phyloP scores from a whole-genome alignment of 1,140 invertebrate genomes.

The Heliconius hewitsoni region DNA sequence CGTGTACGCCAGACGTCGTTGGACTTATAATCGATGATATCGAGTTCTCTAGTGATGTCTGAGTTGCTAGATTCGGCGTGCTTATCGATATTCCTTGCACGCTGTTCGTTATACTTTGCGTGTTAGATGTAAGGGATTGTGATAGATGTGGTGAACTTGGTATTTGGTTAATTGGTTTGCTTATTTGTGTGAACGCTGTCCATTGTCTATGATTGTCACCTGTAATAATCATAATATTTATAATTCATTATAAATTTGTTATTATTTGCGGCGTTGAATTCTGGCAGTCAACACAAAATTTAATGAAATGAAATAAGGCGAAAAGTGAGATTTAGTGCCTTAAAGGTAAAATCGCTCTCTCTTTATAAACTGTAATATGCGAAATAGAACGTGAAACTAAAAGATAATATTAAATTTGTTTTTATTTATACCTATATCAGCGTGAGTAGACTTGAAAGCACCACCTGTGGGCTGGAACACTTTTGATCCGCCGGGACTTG shows the following conservation, averaged over 20 bases:
- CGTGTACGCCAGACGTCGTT: slow-evolving; percentile 58
- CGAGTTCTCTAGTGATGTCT: slow-evolving; percentile 63
- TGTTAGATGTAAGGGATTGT: slow-evolving; percentile 44
- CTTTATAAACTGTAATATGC: too few relatives aligned
- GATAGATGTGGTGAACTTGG: slow-evolving; percentile 58
- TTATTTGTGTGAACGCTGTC: slow-evolving; percentile 62
- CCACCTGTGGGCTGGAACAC: slow-evolving; percentile 93
- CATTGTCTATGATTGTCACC: slow-evolving; percentile 69
- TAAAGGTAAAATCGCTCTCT: too few relatives aligned
- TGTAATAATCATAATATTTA: slow-evolving; percentile 33
- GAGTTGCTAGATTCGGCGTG: slow-evolving; percentile 59
- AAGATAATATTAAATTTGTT: too few relatives aligned
- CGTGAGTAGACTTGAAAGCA: slow-evolving; percentile 93
- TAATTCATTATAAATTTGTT: neutral
- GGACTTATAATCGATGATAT: slow-evolving; percentile 74
- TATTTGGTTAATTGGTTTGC: slow-evolving; percentile 55
- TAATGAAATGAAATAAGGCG: too few relatives aligned
- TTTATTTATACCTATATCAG: slow-evolving; percentile 56
- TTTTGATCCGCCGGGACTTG: slow-evolving; percentile 88
- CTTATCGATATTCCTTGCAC: slow-evolving; percentile 69
- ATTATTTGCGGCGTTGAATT: too few relatives aligned
- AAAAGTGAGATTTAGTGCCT: too few relatives aligned
- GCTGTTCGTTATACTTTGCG: slow-evolving; percentile 63
- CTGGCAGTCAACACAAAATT: too few relatives aligned
- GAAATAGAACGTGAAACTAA: too few relatives aligned